These are phyloP conservation scores for Pemphigus obesinymphae DNA, from an alignment of 1,140 invertebrate genomes.

Conservation along the genomic window DNA sequence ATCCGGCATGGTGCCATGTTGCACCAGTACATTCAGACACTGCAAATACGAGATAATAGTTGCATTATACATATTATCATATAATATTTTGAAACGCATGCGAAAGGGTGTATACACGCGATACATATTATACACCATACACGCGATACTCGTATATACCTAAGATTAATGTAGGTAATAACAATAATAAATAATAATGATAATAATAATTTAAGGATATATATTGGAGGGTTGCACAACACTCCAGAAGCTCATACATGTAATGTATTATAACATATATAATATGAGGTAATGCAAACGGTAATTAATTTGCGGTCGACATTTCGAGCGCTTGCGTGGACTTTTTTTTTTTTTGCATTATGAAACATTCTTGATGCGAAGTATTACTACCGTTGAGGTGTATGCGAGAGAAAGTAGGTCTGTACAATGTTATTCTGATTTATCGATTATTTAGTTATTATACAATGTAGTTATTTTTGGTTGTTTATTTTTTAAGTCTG, in stretches of 20 bases:
- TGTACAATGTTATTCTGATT: too few relatives aligned
- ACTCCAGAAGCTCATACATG: neutral
- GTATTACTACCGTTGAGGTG: too few relatives aligned
- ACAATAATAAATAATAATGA: too few relatives aligned
- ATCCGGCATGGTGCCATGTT: constrained; percentile 64
- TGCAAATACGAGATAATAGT: constrained; percentile 48
- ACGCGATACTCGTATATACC: too few relatives aligned
- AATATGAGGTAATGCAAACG: neutral
- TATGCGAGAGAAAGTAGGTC: too few relatives aligned
- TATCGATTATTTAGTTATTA: too few relatives aligned
- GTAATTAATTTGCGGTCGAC: neutral
- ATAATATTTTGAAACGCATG: too few relatives aligned
- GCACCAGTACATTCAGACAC: constrained; percentile 71
- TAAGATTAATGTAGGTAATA: too few relatives aligned
- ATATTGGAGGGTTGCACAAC: neutral
- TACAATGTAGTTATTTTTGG: too few relatives aligned
- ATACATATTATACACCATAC: too few relatives aligned
- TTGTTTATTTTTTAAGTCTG: too few relatives aligned
- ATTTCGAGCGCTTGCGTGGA: neutral
- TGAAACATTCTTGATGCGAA: too few relatives aligned
- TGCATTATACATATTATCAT: neutral
- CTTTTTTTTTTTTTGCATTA: neutral
- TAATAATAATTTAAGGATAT: neutral
- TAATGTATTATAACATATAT: neutral
- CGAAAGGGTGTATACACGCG: neutral